Conservation (phyloP, 2,113 vertebrate genomes). For the Sinocyclocheilus grahami region DNA sequence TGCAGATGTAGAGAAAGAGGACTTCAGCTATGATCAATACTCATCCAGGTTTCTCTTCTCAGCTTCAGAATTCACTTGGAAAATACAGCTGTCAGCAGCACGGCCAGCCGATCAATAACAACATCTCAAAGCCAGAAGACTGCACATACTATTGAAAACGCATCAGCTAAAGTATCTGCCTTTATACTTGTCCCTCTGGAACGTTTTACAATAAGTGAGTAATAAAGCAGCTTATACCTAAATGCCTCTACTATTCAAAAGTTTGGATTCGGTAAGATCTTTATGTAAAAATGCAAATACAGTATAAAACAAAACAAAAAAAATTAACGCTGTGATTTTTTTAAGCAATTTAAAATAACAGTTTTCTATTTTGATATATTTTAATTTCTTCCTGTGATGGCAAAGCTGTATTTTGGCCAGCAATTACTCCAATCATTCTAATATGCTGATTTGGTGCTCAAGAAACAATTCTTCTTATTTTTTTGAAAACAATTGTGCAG, state of each 20-base stretch:
- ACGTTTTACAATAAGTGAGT: constrained; percentile 1
- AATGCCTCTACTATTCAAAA: neutral
- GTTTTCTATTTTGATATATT: too few relatives aligned
- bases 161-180: neutral
- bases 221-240: neutral
- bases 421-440: too few relatives aligned
- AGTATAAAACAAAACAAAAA: neutral
- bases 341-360: too few relatives aligned
- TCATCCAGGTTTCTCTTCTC: constrained; percentile 42
- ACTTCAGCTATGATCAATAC: constrained; percentile 49
- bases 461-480: neutral
- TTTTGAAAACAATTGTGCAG: neutral
- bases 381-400: too few relatives aligned
- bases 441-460: neutral
- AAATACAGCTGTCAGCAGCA: constrained; percentile 50
- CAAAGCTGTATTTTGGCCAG: too few relatives aligned
- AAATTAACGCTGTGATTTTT: too few relatives aligned
- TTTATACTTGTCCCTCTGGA: neutral
- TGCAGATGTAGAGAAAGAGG: constrained; percentile 25
- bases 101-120: constrained; percentile 47
- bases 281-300: neutral
- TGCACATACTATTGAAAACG: constrained; percentile 19
- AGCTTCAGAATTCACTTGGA: constrained; percentile 44
- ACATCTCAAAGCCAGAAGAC: constrained; percentile 21
- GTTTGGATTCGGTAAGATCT: neutral